These are phyloP conservation scores for Amblyjoppa fuscipennis DNA, from an alignment of 2,888 invertebrate genomes.

Conservation along the genomic window DNA sequence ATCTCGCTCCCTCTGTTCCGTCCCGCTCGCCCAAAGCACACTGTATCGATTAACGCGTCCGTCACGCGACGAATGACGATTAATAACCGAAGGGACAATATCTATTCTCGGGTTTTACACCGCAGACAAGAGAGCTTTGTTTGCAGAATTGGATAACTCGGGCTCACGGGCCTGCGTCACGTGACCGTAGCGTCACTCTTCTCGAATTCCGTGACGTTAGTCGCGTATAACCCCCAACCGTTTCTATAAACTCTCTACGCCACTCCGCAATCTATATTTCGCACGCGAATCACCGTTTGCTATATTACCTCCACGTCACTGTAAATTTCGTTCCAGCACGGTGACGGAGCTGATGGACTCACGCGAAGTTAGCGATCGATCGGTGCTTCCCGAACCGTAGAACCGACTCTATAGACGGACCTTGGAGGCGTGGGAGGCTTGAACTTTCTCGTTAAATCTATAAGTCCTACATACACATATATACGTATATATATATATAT, in stretches of 20 bases:
- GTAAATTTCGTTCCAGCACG: constrained; percentile 45
- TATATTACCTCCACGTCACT: constrained; percentile 31
- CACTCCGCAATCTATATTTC: constrained; percentile 11
- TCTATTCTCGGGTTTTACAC: constrained; percentile 1
- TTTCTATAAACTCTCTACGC: not conserved
- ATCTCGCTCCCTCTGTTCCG: not conserved
- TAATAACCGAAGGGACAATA: constrained; percentile 23
- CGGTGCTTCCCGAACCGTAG: constrained; percentile 5
- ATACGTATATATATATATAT: not conserved
- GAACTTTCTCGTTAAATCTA: constrained; percentile 11
- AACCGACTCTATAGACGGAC: not conserved
- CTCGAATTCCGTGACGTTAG: not conserved
- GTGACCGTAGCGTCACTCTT: constrained; percentile 24
- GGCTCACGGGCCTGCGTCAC: not conserved
- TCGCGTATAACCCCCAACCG: not conserved
- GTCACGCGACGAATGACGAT: constrained; percentile 15
- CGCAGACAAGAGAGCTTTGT: not conserved
- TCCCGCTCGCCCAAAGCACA: not conserved
- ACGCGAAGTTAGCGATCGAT: constrained; percentile 59
- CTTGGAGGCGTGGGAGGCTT: constrained; percentile 9
- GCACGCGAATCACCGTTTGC: not conserved
- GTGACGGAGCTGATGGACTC: constrained; percentile 42
- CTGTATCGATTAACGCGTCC: constrained; percentile 29
- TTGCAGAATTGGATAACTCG: constrained; percentile 13
- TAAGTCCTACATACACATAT: not conserved